These are phyloP conservation scores for Takifugu bimaculatus DNA, from an alignment of 2,113 vertebrate genomes.

Conservation along the genomic window DNA sequence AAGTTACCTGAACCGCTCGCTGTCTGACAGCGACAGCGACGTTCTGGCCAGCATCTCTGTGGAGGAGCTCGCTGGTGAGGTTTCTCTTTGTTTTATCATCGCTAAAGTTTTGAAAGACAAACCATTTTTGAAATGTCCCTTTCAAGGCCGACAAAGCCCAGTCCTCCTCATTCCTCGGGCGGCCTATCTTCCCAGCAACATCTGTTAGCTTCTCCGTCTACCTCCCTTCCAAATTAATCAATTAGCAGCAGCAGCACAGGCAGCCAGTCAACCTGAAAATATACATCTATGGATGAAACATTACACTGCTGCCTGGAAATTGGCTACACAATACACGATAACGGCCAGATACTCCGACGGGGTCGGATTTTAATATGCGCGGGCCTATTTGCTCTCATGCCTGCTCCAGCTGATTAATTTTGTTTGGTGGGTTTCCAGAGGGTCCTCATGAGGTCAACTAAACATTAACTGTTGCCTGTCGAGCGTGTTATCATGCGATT, in stretches of 20 bases:
- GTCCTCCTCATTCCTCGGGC: conserved; percentile 11
- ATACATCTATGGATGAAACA: conserved; percentile 53
- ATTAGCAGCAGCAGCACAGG: conserved; percentile 30
- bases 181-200: conserved; percentile 18
- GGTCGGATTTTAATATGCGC: conserved; percentile 54
- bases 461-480: conserved; percentile 15
- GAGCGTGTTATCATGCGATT: conserved; percentile 3
- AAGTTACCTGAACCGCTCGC: conserved; percentile 93
- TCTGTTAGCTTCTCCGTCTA: conserved; percentile 13
- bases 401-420: conserved; percentile 4
- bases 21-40: conserved; percentile 92
- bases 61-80: conserved; percentile 90
- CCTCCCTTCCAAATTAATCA: conserved; percentile 46
- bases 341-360: conserved; percentile 29
- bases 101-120: conserved; percentile 2
- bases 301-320: conserved; percentile 44
- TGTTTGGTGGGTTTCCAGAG: conserved; percentile 10
- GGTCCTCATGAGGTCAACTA: conserved; percentile 23
- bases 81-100: background rate
- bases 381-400: conserved; percentile 33
- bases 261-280: conserved; percentile 41
- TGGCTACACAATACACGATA: conserved; percentile 31
- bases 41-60: conserved; percentile 93
- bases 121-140: background rate
- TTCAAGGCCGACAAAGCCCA: conserved; percentile 6